Evolutionary conservation across 2,888 invertebrate genomes (phyloP).

Genomic region (Diaphora mendica): DNA sequence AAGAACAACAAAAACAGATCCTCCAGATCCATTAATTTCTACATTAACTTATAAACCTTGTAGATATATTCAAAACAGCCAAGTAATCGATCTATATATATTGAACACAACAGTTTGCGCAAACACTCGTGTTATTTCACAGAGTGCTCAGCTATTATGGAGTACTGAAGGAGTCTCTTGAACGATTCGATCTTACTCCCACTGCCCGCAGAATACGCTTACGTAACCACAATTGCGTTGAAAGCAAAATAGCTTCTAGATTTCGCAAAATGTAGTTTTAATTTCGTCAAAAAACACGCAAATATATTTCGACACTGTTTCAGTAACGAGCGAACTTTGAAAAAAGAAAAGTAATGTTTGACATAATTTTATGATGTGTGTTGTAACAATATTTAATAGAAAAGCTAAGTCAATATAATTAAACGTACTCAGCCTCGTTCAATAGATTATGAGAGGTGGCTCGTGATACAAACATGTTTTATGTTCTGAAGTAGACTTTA

Average conservation of each 20-base stretch:
- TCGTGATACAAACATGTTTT: too few relatives aligned
- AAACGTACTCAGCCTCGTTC: too few relatives aligned
- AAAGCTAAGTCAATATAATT: too few relatives aligned
- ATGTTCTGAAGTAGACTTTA: too few relatives aligned
- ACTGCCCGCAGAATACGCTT: slow-evolving; percentile 28
- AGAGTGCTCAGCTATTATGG: slow-evolving; percentile 36
- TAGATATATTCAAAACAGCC: slow-evolving; percentile 27
- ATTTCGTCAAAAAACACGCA: background rate
- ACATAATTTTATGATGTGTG: too few relatives aligned
- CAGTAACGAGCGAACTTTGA: background rate
- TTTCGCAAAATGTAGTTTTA: background rate
- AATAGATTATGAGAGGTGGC: too few relatives aligned
- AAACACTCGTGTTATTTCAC: slow-evolving; percentile 38
- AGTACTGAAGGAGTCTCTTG: slow-evolving; percentile 19
- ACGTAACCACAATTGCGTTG: slow-evolving; percentile 21
- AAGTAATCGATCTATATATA: slow-evolving; percentile 33
- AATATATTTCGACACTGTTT: background rate
- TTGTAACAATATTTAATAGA: too few relatives aligned
- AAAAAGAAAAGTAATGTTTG: too few relatives aligned
- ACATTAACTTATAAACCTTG: slow-evolving; percentile 6
- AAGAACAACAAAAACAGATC: background rate
- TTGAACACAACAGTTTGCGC: slow-evolving; percentile 26
- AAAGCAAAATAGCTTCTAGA: slow-evolving; percentile 3
- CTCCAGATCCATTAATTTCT: too few relatives aligned
- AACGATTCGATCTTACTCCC: slow-evolving; percentile 30